Evolutionary conservation across 2,888 invertebrate genomes (phyloP), one percentile per base, ranked within the genome.

Genomic region (Metopia argyrocephala): DNA sequence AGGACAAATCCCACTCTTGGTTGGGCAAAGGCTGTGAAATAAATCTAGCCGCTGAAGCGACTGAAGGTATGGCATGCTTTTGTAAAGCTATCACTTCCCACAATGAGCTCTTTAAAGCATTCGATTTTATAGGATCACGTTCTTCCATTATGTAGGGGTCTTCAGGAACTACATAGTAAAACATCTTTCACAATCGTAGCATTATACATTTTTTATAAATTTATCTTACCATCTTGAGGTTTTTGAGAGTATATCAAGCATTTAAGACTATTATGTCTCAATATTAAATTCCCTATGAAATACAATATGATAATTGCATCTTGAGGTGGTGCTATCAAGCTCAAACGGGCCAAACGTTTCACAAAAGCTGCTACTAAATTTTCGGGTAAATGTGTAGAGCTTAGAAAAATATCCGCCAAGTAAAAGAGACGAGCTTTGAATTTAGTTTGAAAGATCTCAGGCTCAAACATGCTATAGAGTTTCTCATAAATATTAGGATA

Each of bases 401-500:
- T 95, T 25, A 99, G 92, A 90, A 99, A 98, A 82, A 97, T 92
- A 88, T 98, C 96, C 0, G 96, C 93, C 76, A 98, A 92, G 86
- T 96, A 95, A 90, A 98, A 95, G 75, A 99, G 94, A 56, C 97
- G 93, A 0, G 95, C 94, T 89, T 96, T 96, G 91, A 96, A 97
- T 86, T 96, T 95, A 12, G 96, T 96, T 86, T 96, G 95, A 90
- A 98, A 96, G 86, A 98, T 94, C 86, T 95, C 95, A 0, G 97
- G 96, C 87, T 96, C 95, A 87, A 98, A 95, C 94, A 99, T 94
- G 21, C 95, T 95, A 91, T 99, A 99, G n/a, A 99, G 92, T 86
- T 98, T 97, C 85, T 94, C 94, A 91, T 97, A 99, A 89, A 99
- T 96, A 89, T 97, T 95, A 0, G 98, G 98, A 91, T 98, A 98